Evolutionary conservation across 2,888 invertebrate genomes (phyloP).

Genomic region (Drosophila flavopinicola): DNA sequence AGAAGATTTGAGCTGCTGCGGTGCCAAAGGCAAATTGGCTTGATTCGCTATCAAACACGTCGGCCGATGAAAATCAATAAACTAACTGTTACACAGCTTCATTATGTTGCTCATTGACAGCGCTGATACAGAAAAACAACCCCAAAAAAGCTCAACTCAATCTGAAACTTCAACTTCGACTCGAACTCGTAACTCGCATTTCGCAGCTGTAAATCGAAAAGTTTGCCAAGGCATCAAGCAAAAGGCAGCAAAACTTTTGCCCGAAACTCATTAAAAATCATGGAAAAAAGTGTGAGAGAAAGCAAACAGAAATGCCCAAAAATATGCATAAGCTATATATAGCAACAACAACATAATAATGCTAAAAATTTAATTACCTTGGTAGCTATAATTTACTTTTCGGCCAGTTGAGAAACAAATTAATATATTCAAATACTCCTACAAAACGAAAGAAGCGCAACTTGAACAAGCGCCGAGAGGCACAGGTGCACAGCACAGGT

Average conservation of each 20-base stretch:
- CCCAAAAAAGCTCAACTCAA: slow-evolving; percentile 18
- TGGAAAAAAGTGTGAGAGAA: slow-evolving; percentile 22
- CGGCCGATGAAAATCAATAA: slow-evolving; percentile 44
- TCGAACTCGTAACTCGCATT: slow-evolving; percentile 7
- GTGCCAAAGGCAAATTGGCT: slow-evolving; percentile 32
- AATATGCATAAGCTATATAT: slow-evolving; percentile 14
- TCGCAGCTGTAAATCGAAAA: slow-evolving; percentile 25
- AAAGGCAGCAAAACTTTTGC: slow-evolving; percentile 47
- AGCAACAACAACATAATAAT: slow-evolving; percentile 25
- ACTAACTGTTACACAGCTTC: slow-evolving; percentile 44
- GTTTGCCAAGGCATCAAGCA: slow-evolving; percentile 40
- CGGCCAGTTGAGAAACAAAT: slow-evolving; percentile 53
- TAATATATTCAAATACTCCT: slow-evolving; percentile 42
- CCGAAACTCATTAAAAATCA: slow-evolving; percentile 74
- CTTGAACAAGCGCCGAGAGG: slow-evolving; percentile 41
- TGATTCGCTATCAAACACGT: slow-evolving; percentile 31
- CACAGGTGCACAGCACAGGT: slow-evolving; percentile 42
- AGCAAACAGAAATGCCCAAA: slow-evolving; percentile 17
- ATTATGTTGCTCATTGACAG: slow-evolving; percentile 35
- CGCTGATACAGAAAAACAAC: slow-evolving; percentile 30
- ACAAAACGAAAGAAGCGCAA: slow-evolving; percentile 3
- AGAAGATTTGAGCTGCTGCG: slow-evolving; percentile 3
- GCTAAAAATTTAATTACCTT: slow-evolving; percentile 49
- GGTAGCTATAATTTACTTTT: slow-evolving; percentile 50
- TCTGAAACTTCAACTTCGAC: slow-evolving; percentile 14